Evolutionary conservation across 2,113 vertebrate genomes (phyloP), one percentile per base, ranked within the genome.

Genomic region (Megalops atlanticus): DNA sequence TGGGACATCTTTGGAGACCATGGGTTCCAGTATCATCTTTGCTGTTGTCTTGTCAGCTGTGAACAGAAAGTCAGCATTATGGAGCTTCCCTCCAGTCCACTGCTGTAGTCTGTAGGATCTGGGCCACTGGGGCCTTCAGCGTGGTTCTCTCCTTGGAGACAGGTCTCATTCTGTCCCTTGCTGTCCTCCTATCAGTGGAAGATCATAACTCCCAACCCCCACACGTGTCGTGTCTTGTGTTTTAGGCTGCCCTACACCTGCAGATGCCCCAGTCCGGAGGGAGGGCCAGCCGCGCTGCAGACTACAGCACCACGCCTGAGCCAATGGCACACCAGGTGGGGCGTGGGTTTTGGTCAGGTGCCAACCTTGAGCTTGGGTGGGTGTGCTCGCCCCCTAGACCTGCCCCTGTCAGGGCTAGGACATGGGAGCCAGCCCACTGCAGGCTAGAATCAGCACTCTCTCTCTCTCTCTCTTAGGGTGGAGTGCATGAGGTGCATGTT

Each of bases 311-410:
- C 89, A 95, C 90, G 82, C 94, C 96, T 83, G 95, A 95, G 88
- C 93, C 95, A 90, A 91, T 95, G 91, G 95, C 95, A 84, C 95
- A 94, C 88, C 95, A 99, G 98, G 98, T 99, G 97, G 96, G 96
- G 92, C 89, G 86, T 81, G 43, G 87, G 84, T 91, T 89, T 87
- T 88, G 86, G 82, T 87, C 89, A 89, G 78, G 88, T 82, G 64
- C 90, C 89, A 89, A 49, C 45, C 89, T 85, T 87, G 81, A 80
- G 86, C 84, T n/a, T 14, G 39, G 1, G 79, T 45, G 74, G 21
- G 49, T 24, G 7, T n/a, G 31, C 58, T n/a, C 36, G 38, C 35
- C 64, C 47, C 74, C 10, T 6, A 68, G 64, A 36, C 72, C 79
- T n/a, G 27, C 38, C 39, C 38, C 64, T 12, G 27, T 64, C 36